Base-by-base conservation (phyloP, 1,140 invertebrate genomes). In the Caenorhabditis remanei region DNA sequence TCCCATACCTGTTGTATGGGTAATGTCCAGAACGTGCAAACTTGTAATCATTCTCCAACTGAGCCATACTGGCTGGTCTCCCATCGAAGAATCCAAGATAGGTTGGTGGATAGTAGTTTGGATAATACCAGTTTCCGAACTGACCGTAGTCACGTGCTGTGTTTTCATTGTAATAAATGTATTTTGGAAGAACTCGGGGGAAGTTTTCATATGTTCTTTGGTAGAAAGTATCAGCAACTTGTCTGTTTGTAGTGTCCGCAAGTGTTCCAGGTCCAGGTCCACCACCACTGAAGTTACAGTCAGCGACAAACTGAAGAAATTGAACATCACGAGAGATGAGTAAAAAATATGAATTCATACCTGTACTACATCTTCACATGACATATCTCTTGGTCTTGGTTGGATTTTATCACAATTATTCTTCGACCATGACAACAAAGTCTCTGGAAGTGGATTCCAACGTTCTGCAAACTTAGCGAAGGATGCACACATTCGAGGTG, bases 391-490 rank as follows among this genome's bases (percentile, higher is more conserved):
- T 48, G 89, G 89, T 79, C 89, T 86, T 40, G 89, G 89, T 50
- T 89, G 89, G 84, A 89, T 71, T 58, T 89, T 89, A 58, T 84
- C 87, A 83, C 89, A 89, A 84, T 89, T 89, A 19, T 85, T 53
- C 46, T 88, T 89, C 11, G 89, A 83, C 89, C 89, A 89, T 1
- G 87, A 71, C 16, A 85, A 82, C 2, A 89, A 53, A 24, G 89
- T 89, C 71, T 88, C 87, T 11, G 89, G 89, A 24, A 88, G 82
- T n/a, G 89, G 87, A 87, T 89, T 89, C 89, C 89, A 89, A 48
- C 75, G 48, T 58, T 79, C 63, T 14, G 87, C 87, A 63, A 89
- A 89, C 84, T 88, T 86, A 11, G 87, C 85, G 43, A 89, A 89
- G 8, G 87, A 83, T 16, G 65, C 67, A 58, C 89, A 89, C 89